Percentiles rank a stretch among this genome's conserved stretches.
These are phyloP conservation scores for Sapajus apella DNA, from an alignment of 2,113 vertebrate genomes.

Conservation along the genomic window DNA sequence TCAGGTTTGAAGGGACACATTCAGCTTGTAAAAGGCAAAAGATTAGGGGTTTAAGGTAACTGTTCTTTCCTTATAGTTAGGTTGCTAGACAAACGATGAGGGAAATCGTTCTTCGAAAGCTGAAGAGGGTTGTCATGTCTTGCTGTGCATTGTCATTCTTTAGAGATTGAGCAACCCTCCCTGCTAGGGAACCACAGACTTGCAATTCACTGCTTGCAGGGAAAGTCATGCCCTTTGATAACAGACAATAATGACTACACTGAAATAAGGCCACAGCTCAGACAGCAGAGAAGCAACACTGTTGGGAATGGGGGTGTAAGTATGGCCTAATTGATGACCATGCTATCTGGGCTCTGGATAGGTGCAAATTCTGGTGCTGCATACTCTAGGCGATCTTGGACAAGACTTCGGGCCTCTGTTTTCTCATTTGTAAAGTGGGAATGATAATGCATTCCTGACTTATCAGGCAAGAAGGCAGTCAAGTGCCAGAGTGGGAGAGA, in stretches of 20 bases:
- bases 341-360: background rate
- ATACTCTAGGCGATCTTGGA: background rate
- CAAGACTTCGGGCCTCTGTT: background rate
- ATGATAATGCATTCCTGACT: background rate
- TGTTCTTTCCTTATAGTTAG: background rate
- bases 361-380: background rate
- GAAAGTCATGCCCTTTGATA: background rate
- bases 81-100: background rate
- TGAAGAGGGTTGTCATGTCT: background rate
- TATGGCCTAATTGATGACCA: background rate
- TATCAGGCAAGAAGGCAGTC: background rate
- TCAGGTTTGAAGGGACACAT: background rate
- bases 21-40: conserved; percentile 2
- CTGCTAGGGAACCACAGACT: background rate
- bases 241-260: background rate
- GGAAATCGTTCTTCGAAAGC: background rate
- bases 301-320: background rate
- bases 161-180: background rate
- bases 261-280: background rate
- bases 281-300: background rate
- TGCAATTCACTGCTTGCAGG: rapidly evolving
- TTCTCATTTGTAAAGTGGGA: background rate
- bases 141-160: background rate
- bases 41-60: background rate
- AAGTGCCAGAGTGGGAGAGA: background rate